Conservation (phyloP, 2,888 invertebrate species). For the Pandemis cinnamomeana region DNA sequence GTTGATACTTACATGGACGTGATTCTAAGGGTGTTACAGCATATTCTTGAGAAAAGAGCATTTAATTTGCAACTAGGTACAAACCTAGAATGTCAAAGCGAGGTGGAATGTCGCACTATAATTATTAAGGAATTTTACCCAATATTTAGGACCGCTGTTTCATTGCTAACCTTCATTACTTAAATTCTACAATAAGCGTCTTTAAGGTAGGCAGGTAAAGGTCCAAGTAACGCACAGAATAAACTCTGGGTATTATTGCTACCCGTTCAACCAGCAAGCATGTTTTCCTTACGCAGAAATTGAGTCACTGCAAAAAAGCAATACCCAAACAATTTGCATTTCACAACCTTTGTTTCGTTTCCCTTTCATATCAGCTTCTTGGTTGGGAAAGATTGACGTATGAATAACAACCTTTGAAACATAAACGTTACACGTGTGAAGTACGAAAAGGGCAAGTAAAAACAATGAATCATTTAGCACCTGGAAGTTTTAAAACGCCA, state of each 20-base stretch:
- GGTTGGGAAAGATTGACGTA: not conserved
- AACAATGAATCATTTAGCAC: conserved; percentile 61
- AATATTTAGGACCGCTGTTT: too few species aligned
- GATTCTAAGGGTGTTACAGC: too few species aligned
- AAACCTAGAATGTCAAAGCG: too few species aligned
- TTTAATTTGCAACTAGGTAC: too few species aligned
- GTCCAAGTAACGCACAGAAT: too few species aligned
- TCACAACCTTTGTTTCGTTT: conserved; percentile 12
- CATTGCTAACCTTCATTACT: too few species aligned
- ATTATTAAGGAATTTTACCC: too few species aligned
- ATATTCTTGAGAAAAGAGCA: too few species aligned
- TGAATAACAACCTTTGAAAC: conserved; percentile 18
- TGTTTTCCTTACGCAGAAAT: not conserved
- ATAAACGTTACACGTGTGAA: conserved; percentile 16
- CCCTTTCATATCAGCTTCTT: conserved; percentile 14
- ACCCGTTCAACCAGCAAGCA: not conserved
- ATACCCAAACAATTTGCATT: conserved; percentile 2
- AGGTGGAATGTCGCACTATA: too few species aligned
- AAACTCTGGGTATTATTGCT: not conserved
- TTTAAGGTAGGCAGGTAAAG: too few species aligned
- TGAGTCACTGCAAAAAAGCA: not conserved
- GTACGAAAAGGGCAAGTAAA: conserved; percentile 31
- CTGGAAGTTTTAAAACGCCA: conserved; percentile 39
- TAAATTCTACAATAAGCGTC: too few species aligned
- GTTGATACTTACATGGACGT: too few species aligned